Evolutionary conservation across 2,888 invertebrate genomes (phyloP).

Genomic region (Lagria hirta): DNA sequence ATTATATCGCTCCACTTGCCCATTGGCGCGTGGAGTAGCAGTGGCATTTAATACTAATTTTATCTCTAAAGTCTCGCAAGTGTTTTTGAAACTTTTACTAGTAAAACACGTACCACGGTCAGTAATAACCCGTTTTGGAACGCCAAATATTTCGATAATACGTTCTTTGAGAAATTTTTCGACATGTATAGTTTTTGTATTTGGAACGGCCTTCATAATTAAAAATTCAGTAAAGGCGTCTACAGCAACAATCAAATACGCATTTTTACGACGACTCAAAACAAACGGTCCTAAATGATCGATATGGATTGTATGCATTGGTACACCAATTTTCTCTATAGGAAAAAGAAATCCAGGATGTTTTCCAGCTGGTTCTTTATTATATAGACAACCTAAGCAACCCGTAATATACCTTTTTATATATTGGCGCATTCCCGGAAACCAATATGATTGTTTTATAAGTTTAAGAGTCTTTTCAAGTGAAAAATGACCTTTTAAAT

Average conservation of each 20-base stretch:
- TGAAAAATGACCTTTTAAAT: constrained; percentile 38
- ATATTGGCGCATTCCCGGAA: constrained; percentile 44
- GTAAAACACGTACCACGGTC: constrained; percentile 31
- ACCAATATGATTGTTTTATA: constrained; percentile 42
- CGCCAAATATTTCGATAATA: constrained; percentile 21
- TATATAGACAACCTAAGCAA: constrained; percentile 47
- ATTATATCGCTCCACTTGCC: constrained; percentile 37
- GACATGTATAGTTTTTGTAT: constrained; percentile 31
- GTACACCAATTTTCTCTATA: constrained; percentile 40
- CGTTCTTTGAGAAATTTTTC: constrained; percentile 1
- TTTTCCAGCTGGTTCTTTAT: constrained; percentile 38
- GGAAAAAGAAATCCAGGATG: constrained; percentile 44
- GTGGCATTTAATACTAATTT: constrained; percentile 34
- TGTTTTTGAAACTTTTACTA: constrained; percentile 25
- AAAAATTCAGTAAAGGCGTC: constrained; percentile 48
- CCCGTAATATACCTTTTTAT: constrained; percentile 45
- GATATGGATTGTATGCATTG: constrained; percentile 48
- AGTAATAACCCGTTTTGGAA: constrained; percentile 25
- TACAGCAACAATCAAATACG: constrained; percentile 41
- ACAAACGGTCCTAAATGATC: constrained; percentile 50
- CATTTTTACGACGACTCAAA: constrained; percentile 39
- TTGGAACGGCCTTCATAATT: constrained; percentile 39
- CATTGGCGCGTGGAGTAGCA: constrained; percentile 38
- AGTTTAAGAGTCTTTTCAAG: constrained; percentile 29
- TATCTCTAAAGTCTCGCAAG: constrained; percentile 16